Percentiles rank a stretch among this genome's conserved stretches.
Evolutionary conservation across 2,888 invertebrate genomes (phyloP).

Genomic region (Eulithis testata): DNA sequence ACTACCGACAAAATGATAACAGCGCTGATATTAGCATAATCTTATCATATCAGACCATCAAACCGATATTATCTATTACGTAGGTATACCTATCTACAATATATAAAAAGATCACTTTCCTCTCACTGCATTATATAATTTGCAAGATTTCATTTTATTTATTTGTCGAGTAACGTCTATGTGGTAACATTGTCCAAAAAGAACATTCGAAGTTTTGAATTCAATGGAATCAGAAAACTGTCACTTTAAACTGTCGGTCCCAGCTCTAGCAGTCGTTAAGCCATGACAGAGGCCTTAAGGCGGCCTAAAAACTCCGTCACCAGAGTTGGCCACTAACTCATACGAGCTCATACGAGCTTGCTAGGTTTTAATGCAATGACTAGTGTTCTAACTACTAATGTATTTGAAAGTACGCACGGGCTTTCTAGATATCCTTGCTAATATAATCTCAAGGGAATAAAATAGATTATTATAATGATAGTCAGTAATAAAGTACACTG

Average conservation of each 20-base stretch:
- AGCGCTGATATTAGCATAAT: slow-evolving; percentile 29
- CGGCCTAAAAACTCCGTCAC: too few relatives aligned
- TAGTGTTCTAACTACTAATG: background rate
- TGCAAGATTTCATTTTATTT: background rate
- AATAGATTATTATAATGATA: background rate
- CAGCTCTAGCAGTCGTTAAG: too few relatives aligned
- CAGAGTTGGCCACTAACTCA: too few relatives aligned
- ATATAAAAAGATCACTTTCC: slow-evolving; percentile 6
- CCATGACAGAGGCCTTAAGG: too few relatives aligned
- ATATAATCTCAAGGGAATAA: slow-evolving; percentile 1
- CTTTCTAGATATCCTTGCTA: slow-evolving; percentile 5
- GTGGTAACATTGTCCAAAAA: background rate
- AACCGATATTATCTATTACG: slow-evolving; percentile 25
- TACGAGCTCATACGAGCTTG: too few relatives aligned
- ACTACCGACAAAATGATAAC: slow-evolving; percentile 23
- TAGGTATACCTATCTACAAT: background rate
- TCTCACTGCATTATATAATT: slow-evolving; percentile 13
- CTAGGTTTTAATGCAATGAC: background rate
- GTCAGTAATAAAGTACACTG: too few relatives aligned
- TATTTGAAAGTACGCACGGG: slow-evolving; percentile 14
- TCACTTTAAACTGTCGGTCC: too few relatives aligned
- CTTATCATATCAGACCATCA: slow-evolving; percentile 23
- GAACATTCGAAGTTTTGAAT: too few relatives aligned
- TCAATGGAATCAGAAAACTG: too few relatives aligned
- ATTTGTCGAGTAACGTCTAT: too few relatives aligned